Conservation (phyloP, 2,113 vertebrate genomes). For the Aegotheles bennettii region DNA sequence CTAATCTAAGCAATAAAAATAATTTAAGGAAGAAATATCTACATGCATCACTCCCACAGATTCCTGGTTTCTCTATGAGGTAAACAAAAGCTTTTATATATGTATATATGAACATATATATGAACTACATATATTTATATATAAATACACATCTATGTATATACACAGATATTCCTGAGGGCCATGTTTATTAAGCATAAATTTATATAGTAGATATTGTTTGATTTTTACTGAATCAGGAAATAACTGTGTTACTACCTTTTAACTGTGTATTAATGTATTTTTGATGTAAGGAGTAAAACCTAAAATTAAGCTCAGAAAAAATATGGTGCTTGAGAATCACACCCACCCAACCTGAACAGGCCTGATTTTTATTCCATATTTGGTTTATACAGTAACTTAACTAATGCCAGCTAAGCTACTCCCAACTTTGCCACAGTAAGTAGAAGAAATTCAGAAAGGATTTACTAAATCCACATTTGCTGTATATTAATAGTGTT, state of each 20-base stretch:
- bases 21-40: not conserved
- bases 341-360: not conserved
- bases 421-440: not conserved
- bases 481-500: not conserved
- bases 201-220: not conserved
- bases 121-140: too few relatives aligned
- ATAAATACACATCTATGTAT: not conserved
- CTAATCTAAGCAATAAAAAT: not conserved
- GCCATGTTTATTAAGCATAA: not conserved
- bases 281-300: not conserved
- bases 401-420: not conserved
- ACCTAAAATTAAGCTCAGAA: not conserved
- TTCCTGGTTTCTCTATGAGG: not conserved
- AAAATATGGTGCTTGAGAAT: not conserved
- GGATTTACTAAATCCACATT: not conserved
- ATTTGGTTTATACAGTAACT: not conserved
- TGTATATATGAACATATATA: not conserved
- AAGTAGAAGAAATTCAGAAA: not conserved
- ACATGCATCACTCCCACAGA: not conserved
- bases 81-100: not conserved
- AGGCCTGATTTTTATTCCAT: not conserved
- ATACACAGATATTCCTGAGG: not conserved
- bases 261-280: not conserved
- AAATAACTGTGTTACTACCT: not conserved
- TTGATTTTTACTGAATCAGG: not conserved